A percentile compares a stretch with the other conserved stretches of the same genome.
phyloP scores from a whole-genome alignment of 2,797 vertebrate species.

The Anabas testudineus region DNA sequence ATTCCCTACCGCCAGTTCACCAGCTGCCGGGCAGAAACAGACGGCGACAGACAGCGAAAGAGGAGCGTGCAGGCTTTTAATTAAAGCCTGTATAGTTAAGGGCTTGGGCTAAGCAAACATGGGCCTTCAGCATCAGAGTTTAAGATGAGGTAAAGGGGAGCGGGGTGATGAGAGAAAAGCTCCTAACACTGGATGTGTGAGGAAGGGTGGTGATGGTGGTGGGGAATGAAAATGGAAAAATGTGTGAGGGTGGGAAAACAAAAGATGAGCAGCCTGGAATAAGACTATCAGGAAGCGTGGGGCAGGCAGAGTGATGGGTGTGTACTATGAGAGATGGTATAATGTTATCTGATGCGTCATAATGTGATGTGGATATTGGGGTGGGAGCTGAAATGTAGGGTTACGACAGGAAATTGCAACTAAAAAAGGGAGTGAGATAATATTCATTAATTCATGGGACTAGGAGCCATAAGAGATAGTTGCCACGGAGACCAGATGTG shows the following conservation, averaged over 20 bases:
- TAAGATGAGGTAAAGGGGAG: constrained; percentile 65
- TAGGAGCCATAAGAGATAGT: constrained; percentile 33
- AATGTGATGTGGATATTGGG: constrained; percentile 72
- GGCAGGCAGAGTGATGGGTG: constrained; percentile 49
- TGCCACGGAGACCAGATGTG: constrained; percentile 28
- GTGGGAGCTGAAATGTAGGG: constrained; percentile 30
- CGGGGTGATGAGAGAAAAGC: constrained; percentile 33
- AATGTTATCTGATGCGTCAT: constrained; percentile 67
- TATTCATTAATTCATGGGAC: constrained; percentile 28
- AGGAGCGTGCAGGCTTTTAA: constrained; percentile 77
- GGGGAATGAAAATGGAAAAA: constrained; percentile 39
- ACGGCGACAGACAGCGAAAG: constrained; percentile 26
- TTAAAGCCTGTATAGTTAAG: constrained; percentile 78
- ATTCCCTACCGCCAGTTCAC: constrained; percentile 30
- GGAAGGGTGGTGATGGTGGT: constrained; percentile 17
- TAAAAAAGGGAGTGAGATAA: constrained; percentile 47
- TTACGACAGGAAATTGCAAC: constrained; percentile 48
- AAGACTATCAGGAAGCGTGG: constrained; percentile 24
- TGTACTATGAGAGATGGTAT: constrained; percentile 55
- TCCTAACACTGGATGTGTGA: constrained; percentile 14
- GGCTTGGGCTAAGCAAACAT: constrained; percentile 76
- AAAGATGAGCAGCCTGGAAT: constrained; percentile 46
- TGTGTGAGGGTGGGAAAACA: constrained; percentile 32
- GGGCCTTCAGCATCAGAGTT: constrained; percentile 73
- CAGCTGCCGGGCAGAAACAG: constrained; percentile 57